These are phyloP conservation scores for Lathamus discolor DNA, from an alignment of 2,113 vertebrate genomes.

Conservation along the genomic window DNA sequence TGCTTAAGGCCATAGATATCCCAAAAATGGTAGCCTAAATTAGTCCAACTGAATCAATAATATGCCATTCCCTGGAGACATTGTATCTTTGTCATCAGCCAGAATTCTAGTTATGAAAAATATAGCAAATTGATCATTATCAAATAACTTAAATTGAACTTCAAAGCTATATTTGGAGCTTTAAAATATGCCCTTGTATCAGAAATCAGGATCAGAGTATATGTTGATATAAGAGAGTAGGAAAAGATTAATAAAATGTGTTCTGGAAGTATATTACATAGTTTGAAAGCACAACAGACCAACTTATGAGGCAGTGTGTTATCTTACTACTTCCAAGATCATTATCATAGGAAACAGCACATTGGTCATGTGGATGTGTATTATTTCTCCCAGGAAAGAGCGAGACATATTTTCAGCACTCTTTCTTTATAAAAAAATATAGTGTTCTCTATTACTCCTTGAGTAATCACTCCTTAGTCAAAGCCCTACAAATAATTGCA, in stretches of 20 bases:
- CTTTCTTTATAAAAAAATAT: neutral
- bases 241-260: neutral
- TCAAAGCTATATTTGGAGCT: neutral
- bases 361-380: neutral
- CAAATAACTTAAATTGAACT: neutral
- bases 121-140: neutral
- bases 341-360: neutral
- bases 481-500: neutral
- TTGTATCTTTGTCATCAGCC: neutral
- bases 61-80: neutral
- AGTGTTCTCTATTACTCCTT: neutral
- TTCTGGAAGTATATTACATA: neutral
- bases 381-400: neutral
- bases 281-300: neutral
- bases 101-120: neutral
- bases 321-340: neutral
- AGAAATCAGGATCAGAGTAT: neutral
- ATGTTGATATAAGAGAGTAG: neutral
- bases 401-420: neutral
- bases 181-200: neutral
- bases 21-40: neutral
- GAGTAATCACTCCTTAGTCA: neutral
- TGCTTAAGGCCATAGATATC: neutral
- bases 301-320: neutral
- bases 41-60: neutral